Evolutionary conservation across 2,888 invertebrate genomes (phyloP).

Genomic region (Aphodius sticticus): DNA sequence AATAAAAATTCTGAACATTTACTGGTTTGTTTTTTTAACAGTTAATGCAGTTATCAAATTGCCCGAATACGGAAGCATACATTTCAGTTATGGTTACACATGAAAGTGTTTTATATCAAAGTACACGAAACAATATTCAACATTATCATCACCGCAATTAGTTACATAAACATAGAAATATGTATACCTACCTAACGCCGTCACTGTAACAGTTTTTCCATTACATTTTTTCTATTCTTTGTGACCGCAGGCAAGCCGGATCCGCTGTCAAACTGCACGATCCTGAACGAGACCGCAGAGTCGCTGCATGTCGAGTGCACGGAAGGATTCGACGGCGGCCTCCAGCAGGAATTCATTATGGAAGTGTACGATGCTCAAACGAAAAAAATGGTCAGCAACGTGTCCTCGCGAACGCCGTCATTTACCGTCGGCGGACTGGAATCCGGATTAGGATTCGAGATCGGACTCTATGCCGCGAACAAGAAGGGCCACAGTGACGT

Average conservation of each 20-base stretch:
- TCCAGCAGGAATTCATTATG: slow-evolving; percentile 77
- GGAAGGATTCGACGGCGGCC: slow-evolving; percentile 80
- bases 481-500: slow-evolving; percentile 75
- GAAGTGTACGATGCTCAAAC: slow-evolving; percentile 69
- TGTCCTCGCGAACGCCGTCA: slow-evolving; percentile 66
- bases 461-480: slow-evolving; percentile 75
- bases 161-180: background rate
- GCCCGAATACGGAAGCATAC: no score
- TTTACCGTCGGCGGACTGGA: slow-evolving; percentile 73
- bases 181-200: background rate
- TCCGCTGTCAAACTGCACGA: slow-evolving; percentile 74
- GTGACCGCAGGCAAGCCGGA: slow-evolving; percentile 73
- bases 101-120: no score
- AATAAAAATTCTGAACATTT: no score
- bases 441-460: slow-evolving; percentile 73
- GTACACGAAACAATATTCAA: no score
- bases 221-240: background rate
- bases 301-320: slow-evolving; percentile 76
- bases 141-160: background rate
- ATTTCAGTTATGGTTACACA: no score
- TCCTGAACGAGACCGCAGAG: slow-evolving; percentile 76
- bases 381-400: slow-evolving; percentile 65
- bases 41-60: no score
- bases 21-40: no score
- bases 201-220: background rate